Conservation (phyloP, 2,113 vertebrate species). For the pig (Sus scrofa) region T2T-Sscrofa CM000826.6:37097001-37097500, state of each 20-base stretch:
- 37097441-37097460: slow-evolving; percentile 77
- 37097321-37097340: slow-evolving; percentile 8
- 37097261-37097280: background rate
- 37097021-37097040: background rate
- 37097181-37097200: background rate
- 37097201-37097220: background rate
- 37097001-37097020: background rate
- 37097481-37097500: slow-evolving; percentile 79
- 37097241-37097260: background rate
- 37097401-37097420: slow-evolving; percentile 70
- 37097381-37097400: slow-evolving; percentile 74
- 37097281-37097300: slow-evolving; percentile 14
- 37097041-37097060: background rate
- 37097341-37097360: slow-evolving; percentile 77
- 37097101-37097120: background rate
- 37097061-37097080: background rate
- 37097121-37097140: background rate
- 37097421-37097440: slow-evolving; percentile 68
- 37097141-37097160: background rate
- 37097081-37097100: background rate
- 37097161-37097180: background rate
- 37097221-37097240: background rate
- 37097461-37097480: slow-evolving; percentile 77
- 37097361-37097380: slow-evolving; percentile 66
- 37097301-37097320: background rate